Evolutionary conservation across 2,888 invertebrate genomes (phyloP).

Genomic region (Machimus rusticus): DNA sequence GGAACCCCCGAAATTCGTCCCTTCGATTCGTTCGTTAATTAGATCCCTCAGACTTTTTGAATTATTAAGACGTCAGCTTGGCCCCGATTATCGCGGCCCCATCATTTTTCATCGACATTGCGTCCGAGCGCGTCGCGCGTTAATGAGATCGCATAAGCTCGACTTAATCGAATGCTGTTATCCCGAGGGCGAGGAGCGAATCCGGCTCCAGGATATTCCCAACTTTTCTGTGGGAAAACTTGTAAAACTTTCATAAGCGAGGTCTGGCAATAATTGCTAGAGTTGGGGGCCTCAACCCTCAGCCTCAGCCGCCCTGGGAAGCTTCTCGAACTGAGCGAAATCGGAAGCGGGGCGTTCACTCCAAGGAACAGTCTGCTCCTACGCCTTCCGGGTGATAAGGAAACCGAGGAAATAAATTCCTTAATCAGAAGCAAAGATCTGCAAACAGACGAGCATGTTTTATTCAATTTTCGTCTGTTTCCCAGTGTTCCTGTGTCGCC

Average conservation of each 20-base stretch:
- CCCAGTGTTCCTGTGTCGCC: conserved; percentile 10
- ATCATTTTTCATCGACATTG: conserved; percentile 12
- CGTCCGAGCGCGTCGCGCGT: not conserved
- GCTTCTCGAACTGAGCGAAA: not conserved
- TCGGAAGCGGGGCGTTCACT: not conserved
- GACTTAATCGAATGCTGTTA: conserved; percentile 25
- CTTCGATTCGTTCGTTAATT: not conserved
- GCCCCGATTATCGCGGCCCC: not conserved
- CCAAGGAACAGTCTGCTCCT: conserved; percentile 7
- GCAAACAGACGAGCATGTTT: conserved; percentile 32
- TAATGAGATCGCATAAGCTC: conserved; percentile 29
- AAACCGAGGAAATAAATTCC: conserved; percentile 33
- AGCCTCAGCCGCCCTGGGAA: not conserved
- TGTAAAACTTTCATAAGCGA: conserved; percentile 35
- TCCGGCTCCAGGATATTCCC: not conserved
- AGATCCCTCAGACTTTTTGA: not conserved
- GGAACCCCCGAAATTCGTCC: not conserved
- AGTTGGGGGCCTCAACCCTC: not conserved
- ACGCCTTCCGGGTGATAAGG: conserved; percentile 35
- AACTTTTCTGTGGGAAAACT: conserved; percentile 27
- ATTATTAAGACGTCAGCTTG: conserved; percentile 30
- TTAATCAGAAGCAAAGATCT: conserved; percentile 30
- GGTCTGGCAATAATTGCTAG: conserved; percentile 1
- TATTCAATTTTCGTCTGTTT: conserved; percentile 30
- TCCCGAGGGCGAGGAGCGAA: not conserved